Percentiles rank a stretch among this genome's conserved stretches.
phyloP scores from a whole-genome alignment of 2,888 invertebrate genomes.

The Cancer borealis region DNA sequence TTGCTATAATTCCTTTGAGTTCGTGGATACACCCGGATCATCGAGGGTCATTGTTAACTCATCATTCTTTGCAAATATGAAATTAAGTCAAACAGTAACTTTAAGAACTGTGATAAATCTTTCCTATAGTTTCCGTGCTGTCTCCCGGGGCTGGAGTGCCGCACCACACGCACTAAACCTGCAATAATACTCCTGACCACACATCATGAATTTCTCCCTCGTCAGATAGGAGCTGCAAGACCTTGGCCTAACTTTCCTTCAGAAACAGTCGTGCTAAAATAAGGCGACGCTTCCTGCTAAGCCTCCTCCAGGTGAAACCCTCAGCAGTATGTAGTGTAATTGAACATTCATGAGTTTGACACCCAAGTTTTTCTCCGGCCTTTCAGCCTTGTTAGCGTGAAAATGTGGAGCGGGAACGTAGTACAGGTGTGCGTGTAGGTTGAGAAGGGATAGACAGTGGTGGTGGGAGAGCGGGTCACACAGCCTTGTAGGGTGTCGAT shows the following conservation, averaged over 20 bases:
- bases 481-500: conserved; percentile 45
- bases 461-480: conserved; percentile 32
- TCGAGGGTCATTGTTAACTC: not conserved
- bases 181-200: not conserved
- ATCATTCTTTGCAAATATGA: not conserved
- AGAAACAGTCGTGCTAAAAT: not conserved
- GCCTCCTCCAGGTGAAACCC: not conserved
- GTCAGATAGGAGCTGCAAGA: not conserved
- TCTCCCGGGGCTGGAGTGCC: not conserved
- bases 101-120: not conserved
- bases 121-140: not conserved
- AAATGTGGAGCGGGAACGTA: not conserved
- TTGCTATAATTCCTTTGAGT: not conserved
- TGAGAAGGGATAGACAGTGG: not conserved
- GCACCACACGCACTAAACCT: not conserved
- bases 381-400: not conserved
- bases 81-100: not conserved
- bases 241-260: not conserved
- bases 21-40: not conserved
- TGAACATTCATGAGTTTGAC: not conserved
- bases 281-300: not conserved
- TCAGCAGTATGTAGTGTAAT: not conserved
- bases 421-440: not conserved
- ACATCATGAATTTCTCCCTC: conserved; percentile 14
- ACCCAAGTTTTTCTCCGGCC: not conserved